Percentiles rank a stretch among this genome's conserved stretches.
Conservation (phyloP, 2,113 vertebrate species). For the Lepidothrix coronata region DNA sequence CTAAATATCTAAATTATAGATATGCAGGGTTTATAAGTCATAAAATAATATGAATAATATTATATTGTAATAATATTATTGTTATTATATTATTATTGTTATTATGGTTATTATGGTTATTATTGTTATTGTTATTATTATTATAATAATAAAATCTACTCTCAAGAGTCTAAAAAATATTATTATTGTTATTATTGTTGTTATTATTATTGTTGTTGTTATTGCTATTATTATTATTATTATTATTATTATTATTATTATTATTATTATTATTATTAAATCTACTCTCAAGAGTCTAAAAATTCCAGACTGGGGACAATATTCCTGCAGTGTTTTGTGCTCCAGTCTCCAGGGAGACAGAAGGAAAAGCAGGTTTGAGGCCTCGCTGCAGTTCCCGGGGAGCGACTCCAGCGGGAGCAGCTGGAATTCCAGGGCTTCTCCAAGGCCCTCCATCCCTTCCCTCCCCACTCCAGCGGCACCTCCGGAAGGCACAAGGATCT, state of each 20-base stretch:
- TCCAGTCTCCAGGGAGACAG: not conserved
- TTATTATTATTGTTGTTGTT: not conserved
- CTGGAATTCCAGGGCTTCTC: not conserved
- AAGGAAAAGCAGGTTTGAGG: not conserved
- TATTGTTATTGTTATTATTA: not conserved
- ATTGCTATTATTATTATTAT: not conserved
- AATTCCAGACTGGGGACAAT: accelerated
- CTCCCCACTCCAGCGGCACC: not conserved
- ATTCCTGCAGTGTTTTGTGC: not conserved
- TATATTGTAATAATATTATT: too few relatives aligned
- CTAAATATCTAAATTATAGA: too few relatives aligned
- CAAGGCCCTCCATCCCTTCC: not conserved
- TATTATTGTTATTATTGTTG: not conserved
- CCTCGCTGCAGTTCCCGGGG: not conserved
- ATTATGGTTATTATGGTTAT: not conserved
- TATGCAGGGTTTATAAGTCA: too few relatives aligned
- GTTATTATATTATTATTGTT: too few relatives aligned
- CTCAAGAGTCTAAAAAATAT: not conserved
- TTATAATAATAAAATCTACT: not conserved
- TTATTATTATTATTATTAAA: not conserved
- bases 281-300: not conserved
- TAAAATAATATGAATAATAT: too few relatives aligned
- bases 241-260: not conserved
- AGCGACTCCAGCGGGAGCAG: not conserved
- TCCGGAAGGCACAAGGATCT: not conserved